These are phyloP conservation scores for Procavia capensis DNA, from an alignment of 2,113 vertebrate genomes.

Conservation along the genomic window DNA sequence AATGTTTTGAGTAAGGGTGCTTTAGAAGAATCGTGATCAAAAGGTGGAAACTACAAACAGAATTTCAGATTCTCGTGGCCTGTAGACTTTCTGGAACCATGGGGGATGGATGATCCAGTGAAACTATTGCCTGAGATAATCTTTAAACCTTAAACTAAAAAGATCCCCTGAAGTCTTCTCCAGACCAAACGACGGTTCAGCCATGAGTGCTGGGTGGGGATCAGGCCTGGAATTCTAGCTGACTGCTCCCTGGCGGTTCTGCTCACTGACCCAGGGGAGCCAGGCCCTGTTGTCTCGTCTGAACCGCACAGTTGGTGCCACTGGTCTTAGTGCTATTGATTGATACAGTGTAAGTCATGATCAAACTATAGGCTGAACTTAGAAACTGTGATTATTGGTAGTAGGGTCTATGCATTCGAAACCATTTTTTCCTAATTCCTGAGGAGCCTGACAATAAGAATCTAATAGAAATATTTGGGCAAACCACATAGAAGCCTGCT, in stretches of 20 bases:
- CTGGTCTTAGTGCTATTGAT: neutral
- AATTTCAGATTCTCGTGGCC: too few species aligned
- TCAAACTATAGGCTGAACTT: neutral
- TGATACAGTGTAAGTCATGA: neutral
- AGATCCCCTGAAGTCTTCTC: too few species aligned
- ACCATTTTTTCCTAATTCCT: neutral
- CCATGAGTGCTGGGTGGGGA: too few species aligned
- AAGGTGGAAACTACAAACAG: too few species aligned
- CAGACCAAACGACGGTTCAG: too few species aligned
- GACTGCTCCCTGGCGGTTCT: neutral
- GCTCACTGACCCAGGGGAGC: neutral
- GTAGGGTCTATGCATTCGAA: neutral
- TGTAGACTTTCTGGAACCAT: too few species aligned
- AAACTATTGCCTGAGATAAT: too few species aligned
- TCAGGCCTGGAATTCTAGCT: neutral
- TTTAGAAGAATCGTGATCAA: too few species aligned
- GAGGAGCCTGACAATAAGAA: neutral
- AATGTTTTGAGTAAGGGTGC: too few species aligned
- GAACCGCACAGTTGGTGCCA: neutral
- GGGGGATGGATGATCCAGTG: too few species aligned
- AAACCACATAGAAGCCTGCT: neutral
- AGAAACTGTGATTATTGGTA: neutral
- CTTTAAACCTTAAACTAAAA: too few species aligned
- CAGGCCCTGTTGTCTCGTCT: neutral
- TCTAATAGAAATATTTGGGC: neutral